Base-by-base conservation (phyloP, 2,113 vertebrate genomes). In the Corythornis cristatus region DNA sequence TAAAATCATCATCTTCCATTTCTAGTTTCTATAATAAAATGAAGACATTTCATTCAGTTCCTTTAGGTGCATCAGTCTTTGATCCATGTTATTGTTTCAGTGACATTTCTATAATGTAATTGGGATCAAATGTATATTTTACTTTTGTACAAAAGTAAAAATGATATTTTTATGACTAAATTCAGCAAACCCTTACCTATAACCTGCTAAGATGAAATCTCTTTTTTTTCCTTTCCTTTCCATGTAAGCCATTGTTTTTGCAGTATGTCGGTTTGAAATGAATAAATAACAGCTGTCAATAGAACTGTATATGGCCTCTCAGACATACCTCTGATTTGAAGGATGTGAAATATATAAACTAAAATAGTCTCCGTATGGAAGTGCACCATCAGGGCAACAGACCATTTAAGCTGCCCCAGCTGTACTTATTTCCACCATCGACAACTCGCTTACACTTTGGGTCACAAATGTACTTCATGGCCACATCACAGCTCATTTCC, bases 301-400 rank as follows among this genome's bases (percentile, higher is more conserved):
- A 65, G 83, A 92, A 95, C 67, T 87, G 87, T 94, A 78, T 80
- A 72, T 74, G 94, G 94, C 75, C 93, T 96, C 65, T 94, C 80
- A 89, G 91, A 97, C 84, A 96, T 95, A 97, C 94, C 95, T 98
- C 95, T 97, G 83, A 87, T 83, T 92, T 93, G 71, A 90, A 96
- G 88, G 83, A 95, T 96, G 83, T 96, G 91, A 86, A 96, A 72
- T 79, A 70, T 48, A 56, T 83, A 89, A 93, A 90, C 25, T 26
- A 82, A 96, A 96, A 65, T 90, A 75, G 64, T 90, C 53, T 93
- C 89, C 15, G 74, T 85, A 87, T 68, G 65, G 96, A 97, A 97
- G 95, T 97, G 97, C 97, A 97, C 97, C 97, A 82, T 97, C 96
- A 98, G 97, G 95, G 93, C 96, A 96, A 96, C 97, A 97, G 96